A percentile compares a stretch with the other conserved stretches of the same genome.
phyloP scores from a whole-genome alignment of 2,113 vertebrate genomes.

The Antechinus stuartii region DNA sequence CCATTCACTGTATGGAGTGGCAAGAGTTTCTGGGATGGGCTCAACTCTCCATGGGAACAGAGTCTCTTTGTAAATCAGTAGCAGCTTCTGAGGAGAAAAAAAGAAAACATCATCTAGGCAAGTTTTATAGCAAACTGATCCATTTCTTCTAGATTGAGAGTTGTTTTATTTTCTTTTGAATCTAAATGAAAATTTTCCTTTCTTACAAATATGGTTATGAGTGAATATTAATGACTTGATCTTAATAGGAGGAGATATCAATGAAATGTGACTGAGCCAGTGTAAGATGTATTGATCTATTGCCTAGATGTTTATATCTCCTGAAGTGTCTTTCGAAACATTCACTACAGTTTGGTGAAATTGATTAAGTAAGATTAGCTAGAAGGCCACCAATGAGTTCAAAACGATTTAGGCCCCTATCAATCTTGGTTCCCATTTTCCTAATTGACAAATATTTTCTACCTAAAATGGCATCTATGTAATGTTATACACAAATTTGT shows the following conservation, averaged over 20 bases:
- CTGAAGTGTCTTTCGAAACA: constrained; percentile 2
- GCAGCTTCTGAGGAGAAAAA: neutral
- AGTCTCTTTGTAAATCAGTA: neutral
- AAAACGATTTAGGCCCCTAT: constrained; percentile 5
- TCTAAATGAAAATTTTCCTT: neutral
- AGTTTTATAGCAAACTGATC: neutral
- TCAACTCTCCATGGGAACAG: neutral
- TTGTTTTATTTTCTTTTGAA: neutral
- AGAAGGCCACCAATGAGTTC: constrained; percentile 31
- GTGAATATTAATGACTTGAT: neutral
- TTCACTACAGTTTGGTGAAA: neutral
- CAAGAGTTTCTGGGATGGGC: neutral
- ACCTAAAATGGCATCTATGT: constrained; percentile 50
- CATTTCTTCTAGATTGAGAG: neutral
- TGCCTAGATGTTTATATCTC: neutral
- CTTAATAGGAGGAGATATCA: neutral
- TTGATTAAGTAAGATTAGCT: constrained; percentile 9
- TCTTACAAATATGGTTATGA: neutral
- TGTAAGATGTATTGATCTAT: neutral
- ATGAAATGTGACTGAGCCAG: neutral
- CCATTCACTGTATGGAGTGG: neutral
- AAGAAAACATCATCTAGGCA: neutral
- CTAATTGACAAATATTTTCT: constrained; percentile 4
- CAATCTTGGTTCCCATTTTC: constrained; percentile 18
- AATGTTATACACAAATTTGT: constrained; percentile 60